phyloP scores from a whole-genome alignment of 2,113 vertebrate genomes.

The Phrynosoma platyrhinos region DNA sequence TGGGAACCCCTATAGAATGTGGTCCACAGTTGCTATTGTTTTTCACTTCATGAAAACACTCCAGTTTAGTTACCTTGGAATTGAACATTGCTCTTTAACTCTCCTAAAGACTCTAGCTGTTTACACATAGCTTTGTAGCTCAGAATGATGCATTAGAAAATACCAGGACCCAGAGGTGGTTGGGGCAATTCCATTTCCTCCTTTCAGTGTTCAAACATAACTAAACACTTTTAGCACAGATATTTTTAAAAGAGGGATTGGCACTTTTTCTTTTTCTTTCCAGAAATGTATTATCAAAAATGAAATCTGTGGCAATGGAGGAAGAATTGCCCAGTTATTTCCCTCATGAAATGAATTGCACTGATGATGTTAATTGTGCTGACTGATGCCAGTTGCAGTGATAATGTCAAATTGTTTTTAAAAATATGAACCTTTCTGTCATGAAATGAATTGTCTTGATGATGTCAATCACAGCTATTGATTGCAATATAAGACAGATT shows the following conservation, averaged over 20 bases:
- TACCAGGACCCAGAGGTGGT: not conserved
- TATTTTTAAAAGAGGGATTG: not conserved
- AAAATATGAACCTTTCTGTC: too few relatives aligned
- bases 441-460: too few relatives aligned
- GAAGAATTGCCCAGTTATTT: not conserved
- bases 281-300: not conserved
- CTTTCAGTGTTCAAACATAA: not conserved
- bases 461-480: too few relatives aligned
- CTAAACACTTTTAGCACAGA: not conserved
- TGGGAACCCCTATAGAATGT: not conserved
- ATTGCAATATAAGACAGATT: too few relatives aligned
- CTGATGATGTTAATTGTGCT: too few relatives aligned
- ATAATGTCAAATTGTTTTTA: too few relatives aligned
- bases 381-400: too few relatives aligned
- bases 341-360: not conserved
- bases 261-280: not conserved
- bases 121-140: not conserved
- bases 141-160: constrained; percentile 1
- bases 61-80: constrained; percentile 9
- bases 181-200: not conserved
- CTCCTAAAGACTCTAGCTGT: not conserved
- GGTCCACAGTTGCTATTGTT: not conserved
- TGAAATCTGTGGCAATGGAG: not conserved
- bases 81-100: constrained; percentile 20
- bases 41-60: not conserved